Percentiles rank a stretch among this genome's conserved stretches.
These are phyloP conservation scores for Pimpla rufipes DNA, from an alignment of 2,888 invertebrate genomes.

Conservation along the genomic window DNA sequence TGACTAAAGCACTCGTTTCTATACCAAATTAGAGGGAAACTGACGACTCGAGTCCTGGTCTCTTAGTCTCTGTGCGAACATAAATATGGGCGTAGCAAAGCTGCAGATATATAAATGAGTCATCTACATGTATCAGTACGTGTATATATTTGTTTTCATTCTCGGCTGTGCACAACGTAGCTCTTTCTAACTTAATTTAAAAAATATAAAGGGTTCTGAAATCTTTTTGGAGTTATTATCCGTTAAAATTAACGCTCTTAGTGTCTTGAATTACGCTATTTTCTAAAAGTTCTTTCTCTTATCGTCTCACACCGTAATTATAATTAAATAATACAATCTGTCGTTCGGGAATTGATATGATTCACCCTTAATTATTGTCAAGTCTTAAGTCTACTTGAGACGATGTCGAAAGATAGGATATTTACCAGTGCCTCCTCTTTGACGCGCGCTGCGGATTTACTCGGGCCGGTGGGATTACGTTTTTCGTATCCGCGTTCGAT, in stretches of 20 bases:
- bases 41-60: background rate
- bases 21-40: background rate
- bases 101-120: background rate
- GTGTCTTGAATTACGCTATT: too few species aligned
- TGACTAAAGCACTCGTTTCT: background rate
- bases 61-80: background rate
- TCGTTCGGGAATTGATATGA: too few species aligned
- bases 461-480: constrained; percentile 88
- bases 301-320: too few species aligned
- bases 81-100: background rate
- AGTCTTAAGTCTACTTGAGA: background rate
- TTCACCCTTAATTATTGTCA: too few species aligned
- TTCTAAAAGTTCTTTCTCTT: too few species aligned
- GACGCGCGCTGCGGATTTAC: constrained; percentile 86
- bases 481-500: constrained; percentile 93
- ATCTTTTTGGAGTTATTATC: too few species aligned
- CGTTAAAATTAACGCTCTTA: too few species aligned
- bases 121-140: background rate
- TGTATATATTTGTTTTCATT: background rate
- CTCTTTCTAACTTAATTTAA: too few species aligned
- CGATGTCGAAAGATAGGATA: background rate
- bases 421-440: constrained; percentile 76
- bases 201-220: too few species aligned
- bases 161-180: too few species aligned
- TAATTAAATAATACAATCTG: too few species aligned